Base-by-base conservation (phyloP, 1,140 invertebrate genomes). In the Drosophila asahinai region DNA sequence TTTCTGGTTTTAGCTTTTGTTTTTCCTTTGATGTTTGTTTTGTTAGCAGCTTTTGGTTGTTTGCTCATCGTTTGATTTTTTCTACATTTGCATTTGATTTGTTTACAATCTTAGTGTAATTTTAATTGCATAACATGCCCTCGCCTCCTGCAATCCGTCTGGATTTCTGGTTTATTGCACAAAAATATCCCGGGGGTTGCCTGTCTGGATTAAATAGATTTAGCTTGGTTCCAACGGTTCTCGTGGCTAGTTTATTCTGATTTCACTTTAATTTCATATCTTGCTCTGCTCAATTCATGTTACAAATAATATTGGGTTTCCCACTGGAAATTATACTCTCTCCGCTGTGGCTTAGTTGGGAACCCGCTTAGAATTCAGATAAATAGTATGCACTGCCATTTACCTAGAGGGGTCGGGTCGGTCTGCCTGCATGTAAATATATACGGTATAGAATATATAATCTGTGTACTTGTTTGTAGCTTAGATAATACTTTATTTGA, bases 401-500 rank as follows among this genome's bases (percentile, higher is more conserved):
- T 63, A 63, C 47, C 25, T 71, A 68, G 64, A 55, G 45, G 33
- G 33, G 30, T 33, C 30, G 30, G 63, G 63, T 57, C 54, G 54
- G 49, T 47, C 48, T 63, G 43, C 42, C 52, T 73, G 42, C 82
- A 57, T 82, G 63, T 79, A 52, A 72, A 66, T 80, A 54, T 68
- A 60, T 77, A 52, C 65, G 30, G 54, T 68, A 71, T 79, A 38
- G 63, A 67, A 42, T 68, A 70, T 81, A 33, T 68, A 64, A 51
- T 70, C 77, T 65, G 54, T 79, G 51, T 77, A 87, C 66, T 79
- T 84, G 58, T 80, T 83, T 80, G 82, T 86, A 76, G 68, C 86
- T 83, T 90, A 90, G 81, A 83, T 92, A 92, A 92, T 92, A 92
- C 91, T 92, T 81, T 81, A 81, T 91, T 89, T 92, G 91, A 92